A percentile compares a stretch with the other conserved stretches of the same genome.
Evolutionary conservation across 2,797 vertebrate genomes (phyloP).

Genomic region (Lindbergichthys nudifrons): DNA sequence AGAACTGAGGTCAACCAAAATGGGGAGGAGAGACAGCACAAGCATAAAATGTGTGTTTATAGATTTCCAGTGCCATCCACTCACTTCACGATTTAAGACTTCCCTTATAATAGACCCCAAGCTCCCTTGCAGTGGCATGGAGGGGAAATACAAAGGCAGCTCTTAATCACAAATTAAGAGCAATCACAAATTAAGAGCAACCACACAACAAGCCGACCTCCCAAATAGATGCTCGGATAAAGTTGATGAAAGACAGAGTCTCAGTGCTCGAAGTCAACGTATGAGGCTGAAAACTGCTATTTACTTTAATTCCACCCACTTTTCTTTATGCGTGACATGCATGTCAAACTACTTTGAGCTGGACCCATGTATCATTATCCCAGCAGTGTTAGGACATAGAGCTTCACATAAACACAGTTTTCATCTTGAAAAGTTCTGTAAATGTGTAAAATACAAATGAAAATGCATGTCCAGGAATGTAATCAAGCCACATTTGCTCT

Average conservation of each 20-base stretch:
- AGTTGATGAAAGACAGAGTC: conserved; percentile 16
- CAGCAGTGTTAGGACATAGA: background rate
- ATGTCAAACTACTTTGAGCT: background rate
- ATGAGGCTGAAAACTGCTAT: background rate
- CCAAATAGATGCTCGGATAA: conserved; percentile 53
- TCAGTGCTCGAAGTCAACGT: conserved; percentile 5
- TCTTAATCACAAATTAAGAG: conserved; percentile 61
- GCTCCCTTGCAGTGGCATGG: conserved; percentile 43
- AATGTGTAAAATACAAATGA: conserved; percentile 49
- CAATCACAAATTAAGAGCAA: conserved; percentile 59
- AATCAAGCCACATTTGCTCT: conserved; percentile 43
- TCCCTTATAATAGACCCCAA: conserved; percentile 64
- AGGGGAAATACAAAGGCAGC: conserved; percentile 36
- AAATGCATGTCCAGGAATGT: conserved; percentile 44
- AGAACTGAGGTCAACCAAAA: conserved; percentile 80
- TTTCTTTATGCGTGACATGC: background rate
- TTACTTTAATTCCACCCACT: background rate
- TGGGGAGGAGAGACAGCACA: conserved; percentile 41
- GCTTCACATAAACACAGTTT: conserved; percentile 5
- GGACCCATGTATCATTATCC: background rate
- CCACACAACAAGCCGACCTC: conserved; percentile 61
- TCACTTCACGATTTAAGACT: conserved; percentile 69
- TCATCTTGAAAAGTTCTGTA: conserved; percentile 10
- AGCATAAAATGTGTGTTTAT: conserved; percentile 73
- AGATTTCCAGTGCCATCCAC: conserved; percentile 76